Evolutionary conservation across 1,140 invertebrate genomes (phyloP).

Genomic region (Drosophila oshimai): DNA sequence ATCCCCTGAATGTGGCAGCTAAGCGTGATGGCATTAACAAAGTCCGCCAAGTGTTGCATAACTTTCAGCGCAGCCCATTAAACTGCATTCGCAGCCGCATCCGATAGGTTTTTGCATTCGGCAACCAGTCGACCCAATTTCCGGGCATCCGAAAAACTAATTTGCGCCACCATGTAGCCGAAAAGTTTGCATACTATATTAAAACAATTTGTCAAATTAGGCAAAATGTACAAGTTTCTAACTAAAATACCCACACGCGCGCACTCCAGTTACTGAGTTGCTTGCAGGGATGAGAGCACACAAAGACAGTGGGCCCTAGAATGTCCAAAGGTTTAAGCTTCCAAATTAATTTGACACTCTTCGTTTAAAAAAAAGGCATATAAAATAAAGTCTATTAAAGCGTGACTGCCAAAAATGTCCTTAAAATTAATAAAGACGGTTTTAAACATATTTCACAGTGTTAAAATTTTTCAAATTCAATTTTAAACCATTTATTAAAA

Average conservation of each 20-base stretch:
- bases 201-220: conserved; percentile 79
- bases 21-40: not conserved
- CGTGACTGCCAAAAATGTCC: too few species aligned
- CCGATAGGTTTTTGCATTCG: conserved; percentile 49
- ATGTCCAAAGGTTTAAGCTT: too few species aligned
- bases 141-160: conserved; percentile 47
- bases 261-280: not conserved
- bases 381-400: not conserved
- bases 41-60: conserved; percentile 45
- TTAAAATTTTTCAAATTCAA: too few species aligned
- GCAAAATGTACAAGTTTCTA: conserved; percentile 78
- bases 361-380: not conserved
- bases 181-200: conserved; percentile 68
- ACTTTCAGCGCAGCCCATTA: conserved; percentile 17
- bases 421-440: too few species aligned
- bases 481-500: too few species aligned
- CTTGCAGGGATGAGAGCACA: not conserved
- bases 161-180: conserved; percentile 55
- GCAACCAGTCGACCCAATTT: conserved; percentile 17
- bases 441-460: too few species aligned
- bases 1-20: conserved; percentile 16
- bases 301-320: not conserved
- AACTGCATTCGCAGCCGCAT: conserved; percentile 28
- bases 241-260: conserved; percentile 61
- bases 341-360: too few species aligned